These are phyloP conservation scores for Aldabrachelys gigantea DNA, from an alignment of 2,113 vertebrate genomes.

Conservation along the genomic window DNA sequence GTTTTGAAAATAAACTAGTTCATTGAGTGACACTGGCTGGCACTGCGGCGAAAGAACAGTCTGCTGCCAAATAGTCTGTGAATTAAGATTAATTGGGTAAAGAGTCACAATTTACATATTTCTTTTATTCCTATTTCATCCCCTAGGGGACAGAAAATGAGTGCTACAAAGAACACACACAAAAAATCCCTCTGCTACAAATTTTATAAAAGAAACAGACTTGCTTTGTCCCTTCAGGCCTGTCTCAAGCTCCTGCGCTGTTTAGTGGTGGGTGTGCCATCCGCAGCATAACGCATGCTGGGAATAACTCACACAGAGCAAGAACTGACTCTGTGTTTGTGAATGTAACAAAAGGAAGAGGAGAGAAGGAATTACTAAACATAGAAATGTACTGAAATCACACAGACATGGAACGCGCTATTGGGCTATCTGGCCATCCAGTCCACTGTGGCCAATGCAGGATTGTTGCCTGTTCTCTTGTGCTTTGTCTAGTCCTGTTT, in stretches of 20 bases:
- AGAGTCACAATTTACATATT: constrained; percentile 39
- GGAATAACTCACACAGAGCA: neutral
- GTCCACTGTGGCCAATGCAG: neutral
- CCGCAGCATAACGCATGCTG: neutral
- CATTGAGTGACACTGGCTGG: neutral
- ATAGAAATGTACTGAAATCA: neutral
- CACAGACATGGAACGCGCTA: neutral
- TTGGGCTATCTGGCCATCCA: neutral
- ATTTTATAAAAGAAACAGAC: constrained; percentile 33
- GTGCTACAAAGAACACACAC: constrained; percentile 20
- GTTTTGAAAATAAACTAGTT: constrained; percentile 60
- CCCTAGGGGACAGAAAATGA: constrained; percentile 40
- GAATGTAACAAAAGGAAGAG: neutral
- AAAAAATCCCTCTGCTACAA: constrained; percentile 24
- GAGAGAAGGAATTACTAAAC: neutral
- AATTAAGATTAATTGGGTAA: constrained; percentile 64
- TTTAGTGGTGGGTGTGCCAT: neutral
- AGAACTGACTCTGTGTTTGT: neutral
- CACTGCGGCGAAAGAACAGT: constrained; percentile 59
- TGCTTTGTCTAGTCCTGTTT: neutral
- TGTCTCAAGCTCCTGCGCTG: neutral
- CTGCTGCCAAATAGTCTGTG: constrained; percentile 61
- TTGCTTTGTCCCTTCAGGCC: neutral
- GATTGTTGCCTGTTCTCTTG: neutral
- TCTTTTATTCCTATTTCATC: constrained; percentile 53